Evolutionary conservation across 2,113 vertebrate genomes (phyloP), one percentile per base, ranked within the genome.

Genomic region (Esox niger): DNA sequence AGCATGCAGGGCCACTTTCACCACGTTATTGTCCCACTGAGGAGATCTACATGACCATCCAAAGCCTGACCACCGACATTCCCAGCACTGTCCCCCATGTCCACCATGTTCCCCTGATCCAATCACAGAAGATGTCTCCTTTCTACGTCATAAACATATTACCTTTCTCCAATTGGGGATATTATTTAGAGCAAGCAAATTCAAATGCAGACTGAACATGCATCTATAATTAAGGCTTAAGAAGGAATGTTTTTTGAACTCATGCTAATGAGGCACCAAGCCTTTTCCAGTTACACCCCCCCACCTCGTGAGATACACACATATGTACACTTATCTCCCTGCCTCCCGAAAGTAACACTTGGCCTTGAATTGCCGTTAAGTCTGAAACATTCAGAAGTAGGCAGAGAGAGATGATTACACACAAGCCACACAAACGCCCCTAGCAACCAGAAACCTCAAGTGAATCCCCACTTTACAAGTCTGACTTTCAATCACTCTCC

Each of bases 251-350:
- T 65, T 73, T 88, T 85, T 84, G 74, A 82, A 85, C 78, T 84
- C 80, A 85, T 86, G 85, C 69, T 83, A 86, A 85, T 84, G 65
- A 70, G 70, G 62, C 79, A 68, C 69, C 64, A 79, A 78, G 80
- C 84, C 77, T 77, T 61, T 33, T n/a, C 20, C 43, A 31, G 25
- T 54, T 10, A 13, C 62, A 47, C 20, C 13, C 10, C 31, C 27
- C 25, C 62, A 15, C 23, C 25, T 15, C 2, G 7, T 17, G 32
- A 38, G 1, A 17, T 15, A 43, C 32, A 33, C 38, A 38, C 9
- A 15, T 26, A 13, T 17, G 17, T 6, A 20, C 32, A 5, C 17
- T 29, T 27, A 31, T 59, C 20, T n/a, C 23, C 63, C n/a, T 66
- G 30, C 32, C 33, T 26, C 4, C 62, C 69, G 21, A 26, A 35